These are phyloP conservation scores for Ooceraea biroi DNA, from an alignment of 1,140 invertebrate genomes.

Conservation along the genomic window DNA sequence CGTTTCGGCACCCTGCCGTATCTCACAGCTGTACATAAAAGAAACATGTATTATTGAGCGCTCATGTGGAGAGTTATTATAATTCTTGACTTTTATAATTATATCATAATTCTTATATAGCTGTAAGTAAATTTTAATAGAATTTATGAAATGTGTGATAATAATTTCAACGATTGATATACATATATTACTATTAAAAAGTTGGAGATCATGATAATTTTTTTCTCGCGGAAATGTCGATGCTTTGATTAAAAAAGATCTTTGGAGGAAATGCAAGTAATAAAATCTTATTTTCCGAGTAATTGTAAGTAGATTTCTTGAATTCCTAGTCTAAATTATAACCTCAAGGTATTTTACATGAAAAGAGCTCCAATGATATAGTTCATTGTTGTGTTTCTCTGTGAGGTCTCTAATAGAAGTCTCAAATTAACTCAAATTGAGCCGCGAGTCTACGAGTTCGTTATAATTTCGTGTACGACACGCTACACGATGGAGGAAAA, in stretches of 20 bases:
- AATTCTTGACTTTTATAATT: no score
- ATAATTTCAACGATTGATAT: no score
- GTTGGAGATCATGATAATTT: slow-evolving; percentile 2
- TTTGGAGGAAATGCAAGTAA: neutral
- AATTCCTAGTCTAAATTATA: slow-evolving; percentile 11
- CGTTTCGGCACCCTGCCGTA: slow-evolving; percentile 98
- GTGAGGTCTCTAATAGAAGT: no score
- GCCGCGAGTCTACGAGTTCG: slow-evolving; percentile 63
- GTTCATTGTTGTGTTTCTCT: slow-evolving; percentile 23
- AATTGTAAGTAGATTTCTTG: slow-evolving; percentile 13
- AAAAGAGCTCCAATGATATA: slow-evolving; percentile 28
- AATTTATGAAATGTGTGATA: no score
- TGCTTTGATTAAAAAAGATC: neutral
- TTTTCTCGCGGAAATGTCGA: slow-evolving; percentile 12
- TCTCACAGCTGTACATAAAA: slow-evolving; percentile 92
- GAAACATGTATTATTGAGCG: slow-evolving; percentile 17
- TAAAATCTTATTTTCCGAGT: neutral
- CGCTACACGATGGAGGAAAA: slow-evolving; percentile 58
- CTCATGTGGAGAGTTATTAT: neutral
- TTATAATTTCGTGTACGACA: slow-evolving; percentile 73
- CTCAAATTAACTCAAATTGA: no score
- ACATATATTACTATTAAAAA: no score
- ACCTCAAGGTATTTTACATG: slow-evolving; percentile 15
- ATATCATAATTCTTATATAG: neutral
- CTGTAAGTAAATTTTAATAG: no score